Base-by-base conservation (phyloP, 2,113 vertebrate species). In the Elephantulus edwardii region DNA sequence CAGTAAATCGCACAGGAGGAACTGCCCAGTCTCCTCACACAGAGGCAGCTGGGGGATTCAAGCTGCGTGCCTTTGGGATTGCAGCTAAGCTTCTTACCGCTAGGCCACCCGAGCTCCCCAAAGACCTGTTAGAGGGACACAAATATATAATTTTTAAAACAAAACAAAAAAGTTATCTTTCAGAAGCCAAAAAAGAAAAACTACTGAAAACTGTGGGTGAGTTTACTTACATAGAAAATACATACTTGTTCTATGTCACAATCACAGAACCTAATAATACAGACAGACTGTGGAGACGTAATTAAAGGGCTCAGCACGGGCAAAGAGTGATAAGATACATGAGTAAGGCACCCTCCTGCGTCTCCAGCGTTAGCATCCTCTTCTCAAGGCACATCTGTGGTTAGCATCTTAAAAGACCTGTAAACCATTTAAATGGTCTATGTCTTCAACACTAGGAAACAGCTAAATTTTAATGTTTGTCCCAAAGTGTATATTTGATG, bases 121-220 rank as follows among this genome's bases (percentile, higher is more conserved):
- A 12, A 77, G 48, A 75, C 2, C 3, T 56, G 75, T 24, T 22
- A 77, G 13, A 83, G 26, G 33, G 33, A 81, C 26, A 85, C 56
- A 35, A 89, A 16, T 28, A 50, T 16, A 35, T 40, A 38, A 78
- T 38, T 85, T 83, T 56, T 58, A 56, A n/a, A 48, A 77, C 33
- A 92, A 91, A 75, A 91, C 35, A 50, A 83, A 62, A 80, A 82
- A 81, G 54, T 72, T 42, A 40, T 90, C 58, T 54, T 87, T 89
- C 16, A 74, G 28, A 54, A 89, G 54, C 2, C 8, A 83, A 66
- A 66, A 58, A 64, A 62, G 68, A 60, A 60, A 26, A n/a, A n/a
- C 62, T 17, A 38, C 58, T 71, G 56, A 92, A 33, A 83, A 50
- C 3, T n/a, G 8, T 42, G 19, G n/a, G 76, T 83, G 19, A 4